Conservation (phyloP, 2,797 vertebrate species). For the Crocodylus rhombifer region DNA sequence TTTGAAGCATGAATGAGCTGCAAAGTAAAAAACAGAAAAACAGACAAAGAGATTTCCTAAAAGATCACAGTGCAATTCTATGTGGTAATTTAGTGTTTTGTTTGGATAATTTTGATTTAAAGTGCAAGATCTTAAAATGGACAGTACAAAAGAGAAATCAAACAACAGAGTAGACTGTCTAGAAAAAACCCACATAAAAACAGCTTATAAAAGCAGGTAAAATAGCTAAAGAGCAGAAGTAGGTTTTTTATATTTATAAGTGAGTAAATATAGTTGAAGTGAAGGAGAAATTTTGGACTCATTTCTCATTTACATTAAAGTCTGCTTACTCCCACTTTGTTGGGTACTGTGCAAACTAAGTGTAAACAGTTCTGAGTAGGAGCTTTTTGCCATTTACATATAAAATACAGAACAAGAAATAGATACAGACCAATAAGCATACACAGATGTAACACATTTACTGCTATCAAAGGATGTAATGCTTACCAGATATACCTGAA, state of each 20-base stretch:
- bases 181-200: background rate
- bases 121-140: background rate
- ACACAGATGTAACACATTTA: too few species aligned
- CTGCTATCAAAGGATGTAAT: too few species aligned
- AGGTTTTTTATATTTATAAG: background rate
- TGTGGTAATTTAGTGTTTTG: conserved; percentile 18
- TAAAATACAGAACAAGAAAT: too few species aligned
- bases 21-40: conserved; percentile 1
- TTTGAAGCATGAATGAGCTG: conserved; percentile 27
- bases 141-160: background rate
- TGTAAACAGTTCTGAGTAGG: too few species aligned
- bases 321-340: background rate
- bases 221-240: background rate
- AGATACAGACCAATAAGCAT: too few species aligned
- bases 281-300: background rate
- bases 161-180: background rate
- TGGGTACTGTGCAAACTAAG: too few species aligned
- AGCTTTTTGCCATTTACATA: too few species aligned
- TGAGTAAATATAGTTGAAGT: background rate
- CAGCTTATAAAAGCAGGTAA: background rate
- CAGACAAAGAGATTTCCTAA: conserved; percentile 41
- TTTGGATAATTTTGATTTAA: conserved; percentile 3
- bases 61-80: conserved; percentile 54
- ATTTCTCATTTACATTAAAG: background rate
- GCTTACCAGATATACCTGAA: too few species aligned